Conservation (phyloP, 2,888 invertebrate species). For the Chesias legatella region DNA sequence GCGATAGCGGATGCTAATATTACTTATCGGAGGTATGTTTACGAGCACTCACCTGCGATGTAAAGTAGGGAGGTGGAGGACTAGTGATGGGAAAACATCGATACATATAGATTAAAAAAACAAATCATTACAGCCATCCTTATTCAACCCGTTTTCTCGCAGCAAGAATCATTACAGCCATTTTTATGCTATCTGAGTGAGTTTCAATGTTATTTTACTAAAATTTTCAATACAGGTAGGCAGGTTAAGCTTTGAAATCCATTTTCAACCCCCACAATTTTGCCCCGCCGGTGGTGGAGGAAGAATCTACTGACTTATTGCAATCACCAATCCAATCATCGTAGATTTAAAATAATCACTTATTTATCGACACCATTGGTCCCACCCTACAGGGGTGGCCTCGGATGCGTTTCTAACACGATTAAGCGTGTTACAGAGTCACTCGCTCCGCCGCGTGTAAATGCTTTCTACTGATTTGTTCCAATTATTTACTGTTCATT, state of each 20-base stretch:
- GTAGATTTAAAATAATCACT: conserved; percentile 7
- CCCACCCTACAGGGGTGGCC: conserved; percentile 27
- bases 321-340: too few species aligned
- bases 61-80: conserved; percentile 27
- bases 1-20: conserved; percentile 46
- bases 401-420: conserved; percentile 37
- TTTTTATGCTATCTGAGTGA: too few species aligned
- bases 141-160: too few species aligned
- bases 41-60: conserved; percentile 52
- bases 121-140: too few species aligned
- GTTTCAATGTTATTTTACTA: too few species aligned
- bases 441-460: conserved; percentile 30
- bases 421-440: conserved; percentile 46
- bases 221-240: too few species aligned
- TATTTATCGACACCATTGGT: background rate
- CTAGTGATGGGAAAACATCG: conserved; percentile 18
- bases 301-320: too few species aligned
- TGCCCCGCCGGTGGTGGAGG: too few species aligned
- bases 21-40: conserved; percentile 55
- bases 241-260: too few species aligned
- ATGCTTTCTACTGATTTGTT: conserved; percentile 38
- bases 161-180: too few species aligned
- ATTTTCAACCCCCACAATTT: too few species aligned
- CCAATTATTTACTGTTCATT: conserved; percentile 46
- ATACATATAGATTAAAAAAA: conserved; percentile 23